Evolutionary conservation across 1,140 invertebrate species (phyloP), one percentile per base, ranked within the genome.

Genomic region (Spodoptera frugiperda): DNA sequence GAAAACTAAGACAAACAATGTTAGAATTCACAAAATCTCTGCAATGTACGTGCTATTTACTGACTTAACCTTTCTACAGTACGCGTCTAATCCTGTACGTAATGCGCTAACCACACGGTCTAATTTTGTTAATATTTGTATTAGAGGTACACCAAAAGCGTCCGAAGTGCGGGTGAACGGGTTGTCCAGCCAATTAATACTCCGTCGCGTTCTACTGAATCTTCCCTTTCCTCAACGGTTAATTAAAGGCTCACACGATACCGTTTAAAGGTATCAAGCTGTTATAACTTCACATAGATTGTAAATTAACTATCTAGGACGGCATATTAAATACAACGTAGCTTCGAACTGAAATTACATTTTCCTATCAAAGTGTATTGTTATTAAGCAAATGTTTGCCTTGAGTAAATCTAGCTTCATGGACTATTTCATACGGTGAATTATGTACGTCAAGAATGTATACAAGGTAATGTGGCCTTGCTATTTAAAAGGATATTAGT

Each of bases 61-160:
- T 11, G 30, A 10, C 9, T 33, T n/a, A 39, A 46, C 61, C 61
- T 48, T 17, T 17, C 15, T 21, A 12, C 39, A 21, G 3, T 65
- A 39, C 30, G 30, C 19, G 30, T 61, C 57, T 61, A 61, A 61
- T 61, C 57, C 39, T 39, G 11, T 48, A 14, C 61, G 39, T 48
- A 65, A 65, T 55, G 33, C 33, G 8, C 15, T 55, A 44, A 71
- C 51, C 68, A 71, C 68, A 71, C 68, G 33, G 68, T 19, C 68
- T 71, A 71, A 71, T 71, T 71, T 71, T 71, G 68, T 71, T 71
- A 39, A 53, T 67, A 51, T 67, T 67, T 67, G 63, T 67, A 67
- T 67, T 51, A 49, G 48, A 17, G 63, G 48, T 10, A 44, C 30
- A 55, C 51, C 65, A 10, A 51, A 70, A 48, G 54, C 54, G 21